Evolutionary conservation across 2,797 vertebrate species (phyloP), one percentile per base, ranked within the genome.

Genomic region (Cichlasoma orientale): DNA sequence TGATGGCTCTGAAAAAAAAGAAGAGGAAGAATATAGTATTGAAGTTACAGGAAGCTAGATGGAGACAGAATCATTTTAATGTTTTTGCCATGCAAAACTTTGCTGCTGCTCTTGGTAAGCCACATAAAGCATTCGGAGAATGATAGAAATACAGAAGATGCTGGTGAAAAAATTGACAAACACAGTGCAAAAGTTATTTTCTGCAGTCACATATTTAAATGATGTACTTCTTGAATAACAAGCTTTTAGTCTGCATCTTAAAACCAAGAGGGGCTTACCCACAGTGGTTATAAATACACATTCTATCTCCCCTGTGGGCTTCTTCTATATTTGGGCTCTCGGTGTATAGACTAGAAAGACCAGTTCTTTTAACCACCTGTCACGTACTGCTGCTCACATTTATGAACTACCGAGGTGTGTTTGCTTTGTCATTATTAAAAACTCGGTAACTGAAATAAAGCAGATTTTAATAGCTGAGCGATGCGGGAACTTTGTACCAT

Each of bases 1-100:
- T 95, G 90, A 71, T 82, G 82, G 56, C 80, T 86, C 94, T 94
- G 33, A 23, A 27, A 36, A 68, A 23, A 29, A 57, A n/a, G 18
- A 53, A 11, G 27, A 41, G 25, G 25, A 68, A 50, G 44, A 50
- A 50, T 13, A 50, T 36, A 11, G 33, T 58, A 41, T 41, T 19
- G 14, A 50, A 63, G 1, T 58, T 5, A 4, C 9, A 47, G 10
- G 36, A 33, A 27, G n/a, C 2, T 16, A 66, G 13, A 82, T n/a
- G 2, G 29, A 27, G 54, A 57, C 1, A 38, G 9, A 54, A 3
- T 2, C 0, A 54, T 81, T 80, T 82, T 2, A 3, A 68, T 68
- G 41, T 55, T 72, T 84, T 77, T 79, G 68, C 33, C 7, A 47
- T 76, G 50, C 23, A 88, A 88, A 86, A 63, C 14, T 4, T 44